A percentile compares a stretch with the other conserved stretches of the same genome.
phyloP scores from a whole-genome alignment of 2,113 vertebrate genomes.

The Oxygymnocypris stewartii region DNA sequence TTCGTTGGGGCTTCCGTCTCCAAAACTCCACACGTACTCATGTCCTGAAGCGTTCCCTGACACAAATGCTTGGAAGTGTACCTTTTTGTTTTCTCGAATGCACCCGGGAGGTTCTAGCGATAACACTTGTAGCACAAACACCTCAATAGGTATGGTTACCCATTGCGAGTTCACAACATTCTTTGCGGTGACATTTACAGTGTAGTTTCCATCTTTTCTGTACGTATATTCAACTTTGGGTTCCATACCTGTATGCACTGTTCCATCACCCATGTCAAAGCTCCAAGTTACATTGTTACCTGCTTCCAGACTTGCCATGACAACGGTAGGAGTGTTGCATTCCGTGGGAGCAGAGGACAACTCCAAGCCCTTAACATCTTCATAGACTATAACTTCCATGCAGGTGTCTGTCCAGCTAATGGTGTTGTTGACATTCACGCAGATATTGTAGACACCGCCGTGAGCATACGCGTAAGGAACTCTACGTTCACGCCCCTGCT shows the following conservation, averaged over 20 bases:
- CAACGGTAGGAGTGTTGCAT: constrained; percentile 71
- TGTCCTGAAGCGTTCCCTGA: constrained; percentile 81
- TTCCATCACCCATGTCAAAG: constrained; percentile 90
- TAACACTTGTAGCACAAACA: constrained; percentile 90
- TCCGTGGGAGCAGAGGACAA: constrained; percentile 80
- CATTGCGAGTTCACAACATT: constrained; percentile 81
- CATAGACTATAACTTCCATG: constrained; percentile 75
- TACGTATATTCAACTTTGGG: constrained; percentile 79
- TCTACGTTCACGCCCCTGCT: constrained; percentile 62
- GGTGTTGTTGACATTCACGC: constrained; percentile 83
- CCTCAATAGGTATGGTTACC: constrained; percentile 67
- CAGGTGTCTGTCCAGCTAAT: constrained; percentile 72
- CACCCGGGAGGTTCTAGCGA: constrained; percentile 83
- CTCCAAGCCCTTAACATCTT: constrained; percentile 78
- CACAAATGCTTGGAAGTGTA: constrained; percentile 79
- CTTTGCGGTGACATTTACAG: constrained; percentile 79
- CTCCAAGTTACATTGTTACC: constrained; percentile 91
- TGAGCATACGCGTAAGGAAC: constrained; percentile 73
- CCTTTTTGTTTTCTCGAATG: constrained; percentile 71
- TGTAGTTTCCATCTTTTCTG: constrained; percentile 82
- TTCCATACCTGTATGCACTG: constrained; percentile 53
- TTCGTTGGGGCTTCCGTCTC: constrained; percentile 80
- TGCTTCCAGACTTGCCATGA: constrained; percentile 71
- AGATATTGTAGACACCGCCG: constrained; percentile 76
- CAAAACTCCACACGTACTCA: constrained; percentile 90